Conservation (phyloP, 2,888 invertebrate species). For the Dicyrtomina minuta region DNA sequence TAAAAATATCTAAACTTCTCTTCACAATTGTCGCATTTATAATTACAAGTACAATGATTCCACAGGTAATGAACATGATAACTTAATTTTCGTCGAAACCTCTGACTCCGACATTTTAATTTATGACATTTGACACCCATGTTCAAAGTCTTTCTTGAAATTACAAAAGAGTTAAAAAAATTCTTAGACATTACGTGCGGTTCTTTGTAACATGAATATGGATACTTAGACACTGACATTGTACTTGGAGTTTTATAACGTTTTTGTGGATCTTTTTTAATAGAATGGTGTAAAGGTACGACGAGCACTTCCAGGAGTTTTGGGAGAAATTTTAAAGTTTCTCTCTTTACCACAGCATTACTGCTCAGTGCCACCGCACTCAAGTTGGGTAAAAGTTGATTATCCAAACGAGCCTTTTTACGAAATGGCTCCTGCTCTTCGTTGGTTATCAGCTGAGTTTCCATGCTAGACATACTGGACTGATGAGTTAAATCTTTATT, state of each 20-base stretch:
- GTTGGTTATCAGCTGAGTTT: conserved; percentile 5
- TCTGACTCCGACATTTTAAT: conserved; percentile 39
- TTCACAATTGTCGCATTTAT: conserved; percentile 60
- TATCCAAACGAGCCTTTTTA: conserved; percentile 37
- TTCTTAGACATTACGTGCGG: conserved; percentile 24
- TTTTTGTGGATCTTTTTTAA: conserved; percentile 9
- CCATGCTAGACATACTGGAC: background rate
- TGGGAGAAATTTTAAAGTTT: conserved; percentile 45
- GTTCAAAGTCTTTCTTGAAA: conserved; percentile 32
- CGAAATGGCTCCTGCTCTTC: conserved; percentile 24
- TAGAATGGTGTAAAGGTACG: conserved; percentile 31
- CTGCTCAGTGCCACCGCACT: conserved; percentile 14
- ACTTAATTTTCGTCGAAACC: conserved; percentile 40
- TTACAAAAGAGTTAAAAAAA: conserved; percentile 23
- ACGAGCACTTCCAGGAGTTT: conserved; percentile 45
- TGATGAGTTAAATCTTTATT: conserved; percentile 2
- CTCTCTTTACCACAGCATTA: conserved; percentile 41
- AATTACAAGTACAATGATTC: conserved; percentile 59
- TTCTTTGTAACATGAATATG: conserved; percentile 36
- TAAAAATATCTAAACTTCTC: conserved; percentile 59
- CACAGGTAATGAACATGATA: conserved; percentile 59
- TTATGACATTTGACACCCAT: conserved; percentile 42
- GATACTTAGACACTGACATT: conserved; percentile 18
- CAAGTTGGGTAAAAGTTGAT: conserved; percentile 14
- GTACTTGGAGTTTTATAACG: conserved; percentile 10